phyloP scores from a whole-genome alignment of 2,113 vertebrate genomes.

The Oxyura jamaicensis region DNA sequence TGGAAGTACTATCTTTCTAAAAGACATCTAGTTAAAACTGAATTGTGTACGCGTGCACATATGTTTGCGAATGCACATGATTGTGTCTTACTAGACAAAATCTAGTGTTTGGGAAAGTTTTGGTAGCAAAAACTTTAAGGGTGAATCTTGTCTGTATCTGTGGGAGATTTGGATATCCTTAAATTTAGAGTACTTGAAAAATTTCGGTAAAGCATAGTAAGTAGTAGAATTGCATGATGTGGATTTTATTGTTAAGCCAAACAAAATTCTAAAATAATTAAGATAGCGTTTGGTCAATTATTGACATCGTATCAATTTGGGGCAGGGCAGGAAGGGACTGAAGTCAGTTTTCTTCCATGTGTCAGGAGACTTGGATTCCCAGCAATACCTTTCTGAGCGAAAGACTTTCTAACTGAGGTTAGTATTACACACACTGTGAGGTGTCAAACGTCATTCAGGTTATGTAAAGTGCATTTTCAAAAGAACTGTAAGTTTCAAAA shows the following conservation, averaged over 20 bases:
- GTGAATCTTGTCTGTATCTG: neutral
- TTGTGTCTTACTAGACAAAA: neutral
- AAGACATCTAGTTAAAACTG: neutral
- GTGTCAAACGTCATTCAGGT: neutral
- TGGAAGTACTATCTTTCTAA: neutral
- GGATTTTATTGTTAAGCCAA: neutral
- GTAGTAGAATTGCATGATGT: neutral
- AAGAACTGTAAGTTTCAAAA: neutral
- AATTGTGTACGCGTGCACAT: fast-evolving
- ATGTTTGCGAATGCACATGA: no score
- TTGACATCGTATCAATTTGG: neutral
- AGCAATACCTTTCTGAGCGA: neutral
- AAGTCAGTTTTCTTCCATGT: neutral
- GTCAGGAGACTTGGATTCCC: neutral
- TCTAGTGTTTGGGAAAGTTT: neutral
- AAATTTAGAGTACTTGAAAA: neutral
- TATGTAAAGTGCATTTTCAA: conserved; percentile 17
- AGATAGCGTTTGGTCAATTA: neutral
- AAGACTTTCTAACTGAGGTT: neutral
- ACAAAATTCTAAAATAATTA: neutral
- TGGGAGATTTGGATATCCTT: no score
- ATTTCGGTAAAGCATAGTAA: neutral
- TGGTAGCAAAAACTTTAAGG: neutral
- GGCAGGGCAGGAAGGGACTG: neutral
- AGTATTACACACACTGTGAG: neutral